Evolutionary conservation across 1,140 invertebrate genomes (phyloP).

Genomic region (Holcopasites calliopsidis): DNA sequence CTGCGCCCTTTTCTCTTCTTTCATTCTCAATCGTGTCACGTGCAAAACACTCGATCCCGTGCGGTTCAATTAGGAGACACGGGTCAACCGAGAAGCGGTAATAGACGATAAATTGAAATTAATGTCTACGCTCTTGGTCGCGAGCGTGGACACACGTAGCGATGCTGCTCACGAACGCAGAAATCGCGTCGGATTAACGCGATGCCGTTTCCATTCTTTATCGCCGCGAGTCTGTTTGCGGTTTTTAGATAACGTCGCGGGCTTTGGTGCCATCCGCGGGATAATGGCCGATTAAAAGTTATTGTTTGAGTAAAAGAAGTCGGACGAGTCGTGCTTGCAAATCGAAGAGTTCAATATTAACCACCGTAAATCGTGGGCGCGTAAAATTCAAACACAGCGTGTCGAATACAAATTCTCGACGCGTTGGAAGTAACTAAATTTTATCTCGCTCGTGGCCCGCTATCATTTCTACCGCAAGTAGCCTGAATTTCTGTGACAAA

Average conservation of each 20-base stretch:
- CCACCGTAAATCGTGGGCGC: no score
- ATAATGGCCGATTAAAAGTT: neutral
- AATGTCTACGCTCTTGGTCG: slow-evolving; percentile 17
- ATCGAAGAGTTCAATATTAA: neutral
- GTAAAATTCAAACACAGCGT: no score
- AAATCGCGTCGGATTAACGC: neutral
- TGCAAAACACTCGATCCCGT: neutral
- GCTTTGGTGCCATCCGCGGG: neutral
- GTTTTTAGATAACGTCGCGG: neutral
- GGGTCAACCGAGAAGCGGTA: slow-evolving; percentile 30
- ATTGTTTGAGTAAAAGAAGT: neutral
- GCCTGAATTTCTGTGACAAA: no score
- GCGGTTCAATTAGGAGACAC: slow-evolving; percentile 11
- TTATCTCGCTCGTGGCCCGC: no score
- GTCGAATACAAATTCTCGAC: no score
- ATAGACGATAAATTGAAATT: slow-evolving; percentile 44
- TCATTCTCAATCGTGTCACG: neutral
- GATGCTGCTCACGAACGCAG: neutral
- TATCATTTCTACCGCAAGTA: no score
- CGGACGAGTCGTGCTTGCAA: neutral
- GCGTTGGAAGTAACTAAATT: no score
- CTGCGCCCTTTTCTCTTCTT: neutral
- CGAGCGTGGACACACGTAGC: neutral
- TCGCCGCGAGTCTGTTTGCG: neutral
- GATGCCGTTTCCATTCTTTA: slow-evolving; percentile 6